Base-by-base conservation (phyloP, 2,888 invertebrate species). In the Sinopyrophorus schimmeli region DNA sequence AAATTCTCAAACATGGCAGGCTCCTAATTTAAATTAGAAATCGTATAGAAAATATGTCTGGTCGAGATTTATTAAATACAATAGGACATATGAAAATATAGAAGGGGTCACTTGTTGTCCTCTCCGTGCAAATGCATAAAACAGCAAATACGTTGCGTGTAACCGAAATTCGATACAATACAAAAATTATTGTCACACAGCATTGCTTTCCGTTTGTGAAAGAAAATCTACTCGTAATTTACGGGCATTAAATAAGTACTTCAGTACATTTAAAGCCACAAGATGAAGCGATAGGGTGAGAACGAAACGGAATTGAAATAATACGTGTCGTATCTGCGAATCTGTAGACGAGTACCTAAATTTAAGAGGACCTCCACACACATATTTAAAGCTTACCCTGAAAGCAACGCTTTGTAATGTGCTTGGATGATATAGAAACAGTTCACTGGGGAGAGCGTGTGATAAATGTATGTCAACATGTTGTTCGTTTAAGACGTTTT, bases 301-400 rank as follows among this genome's bases (percentile, higher is more conserved):
- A 53, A 53, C 43, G 42, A 38, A 39, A 50, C 47, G 30, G 40
- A 54, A 57, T 52, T 54, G 54, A 57, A 57, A 57, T 57, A 57
- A 54, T 57, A 48, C 57, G 57, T 57, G 57, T 54, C 52, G 42
- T 57, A 57, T 56, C 56, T 51, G 35, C 16, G 30, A 41, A 61
- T 59, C 60, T 55, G 44, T 50, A 49, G 58, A 54, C 51, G 54
- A 57, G 51, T 39, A 55, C 47, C 40, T 51, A 54, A 57, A 58
- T 57, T 58, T 54, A 63, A 50, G 47, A 54, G 55, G 48, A 47
- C 48, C 41, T 49, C 32, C 42, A 48, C 40, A n/a, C n/a, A 54
- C 57, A 59, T 59, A 56, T 59, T 59, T 59, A 59, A 60, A 41
- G 60, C 59, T 59, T 60, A 58, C 43, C 40, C 42, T 51, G 48